Evolutionary conservation across 2,797 vertebrate species (phyloP).

Genomic region (Characodon lateralis): DNA sequence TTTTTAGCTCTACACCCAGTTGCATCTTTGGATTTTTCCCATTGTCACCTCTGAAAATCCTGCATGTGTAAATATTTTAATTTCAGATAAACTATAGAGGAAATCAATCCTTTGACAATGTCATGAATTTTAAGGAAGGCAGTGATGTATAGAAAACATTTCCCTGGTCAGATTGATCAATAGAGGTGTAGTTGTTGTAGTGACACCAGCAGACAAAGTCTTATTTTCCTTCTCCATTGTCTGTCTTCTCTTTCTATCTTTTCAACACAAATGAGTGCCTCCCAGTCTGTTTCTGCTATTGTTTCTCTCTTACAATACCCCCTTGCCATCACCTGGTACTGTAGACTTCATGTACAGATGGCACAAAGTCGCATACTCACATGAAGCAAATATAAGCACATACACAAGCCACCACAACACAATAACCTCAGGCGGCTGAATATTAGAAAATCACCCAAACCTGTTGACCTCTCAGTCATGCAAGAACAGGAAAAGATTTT

Average conservation of each 20-base stretch:
- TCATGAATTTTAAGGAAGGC: background rate
- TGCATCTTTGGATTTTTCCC: background rate
- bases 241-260: slow-evolving; percentile 25
- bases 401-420: slow-evolving; percentile 61
- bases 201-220: background rate
- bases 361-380: slow-evolving; percentile 49
- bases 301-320: slow-evolving; percentile 42
- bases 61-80: background rate
- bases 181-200: background rate
- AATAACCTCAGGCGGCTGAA: slow-evolving; percentile 85
- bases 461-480: slow-evolving; percentile 73
- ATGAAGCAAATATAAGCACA: slow-evolving; percentile 57
- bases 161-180: background rate
- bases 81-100: background rate
- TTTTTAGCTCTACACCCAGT: background rate
- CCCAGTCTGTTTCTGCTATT: slow-evolving; percentile 19
- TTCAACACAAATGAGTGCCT: slow-evolving; percentile 32
- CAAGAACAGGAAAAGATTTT: slow-evolving; percentile 71
- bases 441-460: slow-evolving; percentile 90
- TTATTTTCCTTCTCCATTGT: background rate
- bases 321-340: slow-evolving; percentile 52
- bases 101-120: background rate
- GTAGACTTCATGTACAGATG: slow-evolving; percentile 41
- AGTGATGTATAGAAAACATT: background rate
- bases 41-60: background rate